A percentile compares a stretch with the other conserved stretches of the same genome.
phyloP scores from a whole-genome alignment of 2,888 invertebrate genomes.

The Nebria brevicollis region DNA sequence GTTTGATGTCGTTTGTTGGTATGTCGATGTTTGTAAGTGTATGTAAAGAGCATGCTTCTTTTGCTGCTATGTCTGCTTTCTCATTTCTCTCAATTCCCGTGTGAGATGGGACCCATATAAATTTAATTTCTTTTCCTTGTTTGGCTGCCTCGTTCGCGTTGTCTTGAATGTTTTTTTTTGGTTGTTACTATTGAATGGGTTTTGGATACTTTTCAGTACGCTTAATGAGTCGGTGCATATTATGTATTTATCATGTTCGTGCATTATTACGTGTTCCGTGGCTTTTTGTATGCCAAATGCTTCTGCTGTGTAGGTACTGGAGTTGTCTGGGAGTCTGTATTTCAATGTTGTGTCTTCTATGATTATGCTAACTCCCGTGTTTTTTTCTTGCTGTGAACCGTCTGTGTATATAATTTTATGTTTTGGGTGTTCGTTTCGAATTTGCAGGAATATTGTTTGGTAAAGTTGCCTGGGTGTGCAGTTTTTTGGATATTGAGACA shows the following conservation, averaged over 20 bases:
- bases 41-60: not conserved
- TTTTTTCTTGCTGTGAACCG: constrained; percentile 4
- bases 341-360: not conserved
- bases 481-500: not conserved
- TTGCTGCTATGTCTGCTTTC: constrained; percentile 28
- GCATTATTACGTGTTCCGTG: constrained; percentile 3
- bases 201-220: constrained; percentile 7
- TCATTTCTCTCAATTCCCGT: constrained; percentile 24
- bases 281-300: constrained; percentile 14
- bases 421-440: not conserved
- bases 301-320: constrained; percentile 1
- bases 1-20: constrained; percentile 11
- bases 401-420: constrained; percentile 10
- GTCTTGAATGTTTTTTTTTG: not conserved
- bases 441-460: not conserved
- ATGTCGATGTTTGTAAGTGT: not conserved
- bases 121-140: constrained; percentile 14
- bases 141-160: too few species aligned
- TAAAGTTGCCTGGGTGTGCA: too few species aligned
- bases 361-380: constrained; percentile 11
- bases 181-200: not conserved
- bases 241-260: constrained; percentile 12
- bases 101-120: constrained; percentile 27
- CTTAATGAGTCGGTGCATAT: constrained; percentile 22
- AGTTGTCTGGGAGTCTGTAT: not conserved